Conservation (phyloP, 2,113 vertebrate genomes). For the Mustela lutreola region DNA sequence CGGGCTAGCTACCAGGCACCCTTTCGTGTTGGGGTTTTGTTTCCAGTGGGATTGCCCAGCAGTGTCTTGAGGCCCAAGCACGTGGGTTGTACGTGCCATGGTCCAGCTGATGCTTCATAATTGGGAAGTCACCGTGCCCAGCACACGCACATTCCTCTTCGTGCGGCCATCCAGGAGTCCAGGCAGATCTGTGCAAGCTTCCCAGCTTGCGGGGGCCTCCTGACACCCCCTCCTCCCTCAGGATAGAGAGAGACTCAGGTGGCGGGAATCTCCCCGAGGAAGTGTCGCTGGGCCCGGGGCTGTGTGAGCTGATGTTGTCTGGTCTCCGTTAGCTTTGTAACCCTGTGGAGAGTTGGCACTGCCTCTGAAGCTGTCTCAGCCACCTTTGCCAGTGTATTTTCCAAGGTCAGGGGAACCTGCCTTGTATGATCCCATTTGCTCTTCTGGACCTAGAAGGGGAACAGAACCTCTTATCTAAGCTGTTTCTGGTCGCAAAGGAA, state of each 20-base stretch:
- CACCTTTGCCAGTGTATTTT: neutral
- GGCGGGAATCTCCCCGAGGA: neutral
- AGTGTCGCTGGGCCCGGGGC: neutral
- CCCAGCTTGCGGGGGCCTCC: neutral
- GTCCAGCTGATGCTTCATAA: fast-evolving
- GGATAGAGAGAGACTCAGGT: neutral
- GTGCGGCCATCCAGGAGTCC: fast-evolving
- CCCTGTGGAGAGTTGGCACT: neutral
- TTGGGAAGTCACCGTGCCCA: neutral
- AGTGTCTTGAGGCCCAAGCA: neutral
- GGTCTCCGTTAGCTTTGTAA: fast-evolving
- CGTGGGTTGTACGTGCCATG: fast-evolving
- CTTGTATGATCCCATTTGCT: fast-evolving
- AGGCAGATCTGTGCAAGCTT: neutral
- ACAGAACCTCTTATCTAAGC: neutral
- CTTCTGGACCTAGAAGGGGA: neutral
- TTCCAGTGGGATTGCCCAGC: fast-evolving
- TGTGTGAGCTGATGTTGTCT: fast-evolving
- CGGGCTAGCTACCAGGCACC: neutral
- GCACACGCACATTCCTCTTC: fast-evolving
- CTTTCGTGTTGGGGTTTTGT: neutral
- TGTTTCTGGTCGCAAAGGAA: neutral
- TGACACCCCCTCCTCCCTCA: neutral
- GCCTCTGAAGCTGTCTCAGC: neutral
- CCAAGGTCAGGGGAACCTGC: neutral